Base-by-base conservation (phyloP, 2,113 vertebrate genomes). In the Climacteris rufus region DNA sequence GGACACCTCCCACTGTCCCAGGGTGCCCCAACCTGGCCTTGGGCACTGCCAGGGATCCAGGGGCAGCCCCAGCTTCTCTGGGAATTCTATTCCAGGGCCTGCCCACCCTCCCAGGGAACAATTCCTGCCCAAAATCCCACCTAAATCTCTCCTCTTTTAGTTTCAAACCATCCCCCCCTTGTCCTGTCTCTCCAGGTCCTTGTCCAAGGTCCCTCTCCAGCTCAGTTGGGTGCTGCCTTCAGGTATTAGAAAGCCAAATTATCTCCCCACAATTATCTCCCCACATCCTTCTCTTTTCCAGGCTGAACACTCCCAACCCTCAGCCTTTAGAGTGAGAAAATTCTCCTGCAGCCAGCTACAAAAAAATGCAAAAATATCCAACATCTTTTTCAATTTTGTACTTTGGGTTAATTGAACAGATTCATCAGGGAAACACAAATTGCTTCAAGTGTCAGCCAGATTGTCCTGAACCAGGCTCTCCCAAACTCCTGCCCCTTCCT, bases 101-200 rank as follows among this genome's bases (percentile, higher is more conserved):
- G 1, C 49, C 12, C n/a, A 56, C 25, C 20, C 71, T 59, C 71
- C 0, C 7, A 78, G 72, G 11, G 4, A 87, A 2, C 0, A 10
- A 40, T 79, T 70, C 65, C 57, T 71, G 30, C 75, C 65, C 56
- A 20, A 25, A 0, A 8, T 66, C 49, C n/a, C 65, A 53, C 6
- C 7, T 17, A 1, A 30, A 28, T 28, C 65, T 21, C 28, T 61
- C 20, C 28, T 30, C 6, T 35, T 53, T 11, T 5, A 18, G 25
- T 49, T 16, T 13, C 16, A 77, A 56, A 6, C 35, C 49, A 31
- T 50, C 57, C 22, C 6, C 35, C 35, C 10, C n/a, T 25, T 19
- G 31, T 64, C 49, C 40, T 64, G 85, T 19, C 49, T n/a, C 30
- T 71, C 40, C 57, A 71, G 24, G 2, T 20, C 65, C 28, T n/a